Conservation (phyloP, 2,888 invertebrate species). For the Cheilosia vulpina region DNA sequence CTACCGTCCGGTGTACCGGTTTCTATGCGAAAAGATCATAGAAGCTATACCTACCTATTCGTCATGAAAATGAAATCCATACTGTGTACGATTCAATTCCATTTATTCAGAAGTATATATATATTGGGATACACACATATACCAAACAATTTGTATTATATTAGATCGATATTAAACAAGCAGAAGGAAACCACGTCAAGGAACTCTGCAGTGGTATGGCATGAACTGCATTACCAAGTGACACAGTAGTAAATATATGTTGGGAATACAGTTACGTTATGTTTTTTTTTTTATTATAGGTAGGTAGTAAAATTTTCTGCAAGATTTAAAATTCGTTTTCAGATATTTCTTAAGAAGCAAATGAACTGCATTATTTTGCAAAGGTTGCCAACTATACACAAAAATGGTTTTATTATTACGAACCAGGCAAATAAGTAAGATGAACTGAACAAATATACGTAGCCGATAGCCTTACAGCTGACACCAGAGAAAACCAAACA, state of each 20-base stretch:
- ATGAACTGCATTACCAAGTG: conserved; percentile 17
- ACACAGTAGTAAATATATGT: neutral
- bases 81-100: neutral
- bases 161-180: conserved; percentile 39
- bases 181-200: conserved; percentile 50
- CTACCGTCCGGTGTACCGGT: conserved; percentile 35
- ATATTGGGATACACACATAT: neutral
- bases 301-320: no score
- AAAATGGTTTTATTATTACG: no score
- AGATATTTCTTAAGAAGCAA: no score
- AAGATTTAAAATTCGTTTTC: no score
- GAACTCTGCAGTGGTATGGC: conserved; percentile 35
- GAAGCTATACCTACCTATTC: neutral
- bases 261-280: conserved; percentile 8
- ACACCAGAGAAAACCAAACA: no score
- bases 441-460: no score
- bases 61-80: no score
- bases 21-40: conserved; percentile 2
- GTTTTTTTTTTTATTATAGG: neutral
- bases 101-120: neutral
- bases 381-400: no score
- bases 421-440: no score
- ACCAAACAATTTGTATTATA: conserved; percentile 6
- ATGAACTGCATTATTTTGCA: no score
- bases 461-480: no score